Percentiles rank a stretch among this genome's conserved stretches.
Evolutionary conservation across 2,113 vertebrate genomes (phyloP).

Genomic region (Heteronetta atricapilla): DNA sequence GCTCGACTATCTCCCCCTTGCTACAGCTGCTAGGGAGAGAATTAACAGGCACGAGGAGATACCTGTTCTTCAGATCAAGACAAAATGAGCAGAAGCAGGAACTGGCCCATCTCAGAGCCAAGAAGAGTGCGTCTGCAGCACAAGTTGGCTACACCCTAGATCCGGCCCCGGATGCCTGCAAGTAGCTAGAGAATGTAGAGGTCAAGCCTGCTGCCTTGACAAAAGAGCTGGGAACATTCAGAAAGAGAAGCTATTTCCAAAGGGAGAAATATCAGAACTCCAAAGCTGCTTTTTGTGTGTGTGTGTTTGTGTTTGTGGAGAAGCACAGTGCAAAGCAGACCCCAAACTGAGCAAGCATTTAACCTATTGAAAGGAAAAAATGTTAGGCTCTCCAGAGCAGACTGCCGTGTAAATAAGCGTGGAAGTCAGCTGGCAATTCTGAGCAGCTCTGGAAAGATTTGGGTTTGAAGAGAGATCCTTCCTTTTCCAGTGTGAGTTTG

Average conservation of each 20-base stretch:
- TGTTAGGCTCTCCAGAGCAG: not conserved
- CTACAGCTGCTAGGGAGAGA: not conserved
- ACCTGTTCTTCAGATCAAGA: not conserved
- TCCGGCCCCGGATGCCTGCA: not conserved
- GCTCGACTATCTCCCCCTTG: accelerated
- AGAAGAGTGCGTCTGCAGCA: not conserved
- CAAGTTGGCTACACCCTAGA: not conserved
- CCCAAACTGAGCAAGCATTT: not conserved
- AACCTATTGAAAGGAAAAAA: not conserved
- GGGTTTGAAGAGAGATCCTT: not conserved
- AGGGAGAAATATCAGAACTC: not conserved
- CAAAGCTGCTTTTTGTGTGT: not conserved
- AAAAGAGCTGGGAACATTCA: not conserved
- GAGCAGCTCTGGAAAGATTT: not conserved
- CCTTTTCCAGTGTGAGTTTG: not conserved
- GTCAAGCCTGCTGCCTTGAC: constrained; percentile 1
- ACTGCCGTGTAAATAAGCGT: not conserved
- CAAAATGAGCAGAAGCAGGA: constrained; percentile 3
- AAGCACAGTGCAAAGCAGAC: not conserved
- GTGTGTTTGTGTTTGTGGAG: not conserved
- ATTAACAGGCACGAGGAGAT: not conserved
- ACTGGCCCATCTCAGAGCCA: not conserved
- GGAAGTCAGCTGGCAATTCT: not conserved
- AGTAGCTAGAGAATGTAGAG: not conserved
- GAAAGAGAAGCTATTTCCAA: not conserved